These are phyloP conservation scores for Podarcis muralis DNA, from an alignment of 2,113 vertebrate genomes.

Conservation along the genomic window DNA sequence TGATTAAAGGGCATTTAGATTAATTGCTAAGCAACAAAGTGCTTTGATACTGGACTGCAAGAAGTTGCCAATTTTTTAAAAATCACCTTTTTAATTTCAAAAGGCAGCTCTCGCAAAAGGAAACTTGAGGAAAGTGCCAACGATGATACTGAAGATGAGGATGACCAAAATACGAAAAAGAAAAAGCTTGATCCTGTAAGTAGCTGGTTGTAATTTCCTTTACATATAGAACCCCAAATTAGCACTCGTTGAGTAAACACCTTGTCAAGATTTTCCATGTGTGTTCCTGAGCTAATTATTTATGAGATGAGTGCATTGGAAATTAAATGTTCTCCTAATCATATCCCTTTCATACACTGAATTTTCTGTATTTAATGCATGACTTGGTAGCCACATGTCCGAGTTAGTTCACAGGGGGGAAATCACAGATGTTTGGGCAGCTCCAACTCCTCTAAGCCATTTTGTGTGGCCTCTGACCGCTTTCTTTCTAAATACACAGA, in stretches of 20 bases:
- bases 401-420: background rate
- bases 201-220: conserved; percentile 25
- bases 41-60: background rate
- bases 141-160: conserved; percentile 57
- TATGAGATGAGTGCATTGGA: background rate
- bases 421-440: background rate
- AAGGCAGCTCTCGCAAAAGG: conserved; percentile 78
- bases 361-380: background rate
- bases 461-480: background rate
- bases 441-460: background rate
- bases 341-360: background rate
- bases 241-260: background rate
- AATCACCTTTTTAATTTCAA: conserved; percentile 36
- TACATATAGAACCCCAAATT: background rate
- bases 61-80: background rate
- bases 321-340: background rate
- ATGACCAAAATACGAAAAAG: conserved; percentile 77
- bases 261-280: background rate
- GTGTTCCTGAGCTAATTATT: background rate
- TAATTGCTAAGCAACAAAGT: background rate
- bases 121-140: conserved; percentile 73
- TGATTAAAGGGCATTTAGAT: background rate
- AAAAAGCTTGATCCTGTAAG: conserved; percentile 77
- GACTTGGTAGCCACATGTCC: background rate
- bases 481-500: background rate